phyloP scores from a whole-genome alignment of 2,113 vertebrate species.

The Lanius collurio region DNA sequence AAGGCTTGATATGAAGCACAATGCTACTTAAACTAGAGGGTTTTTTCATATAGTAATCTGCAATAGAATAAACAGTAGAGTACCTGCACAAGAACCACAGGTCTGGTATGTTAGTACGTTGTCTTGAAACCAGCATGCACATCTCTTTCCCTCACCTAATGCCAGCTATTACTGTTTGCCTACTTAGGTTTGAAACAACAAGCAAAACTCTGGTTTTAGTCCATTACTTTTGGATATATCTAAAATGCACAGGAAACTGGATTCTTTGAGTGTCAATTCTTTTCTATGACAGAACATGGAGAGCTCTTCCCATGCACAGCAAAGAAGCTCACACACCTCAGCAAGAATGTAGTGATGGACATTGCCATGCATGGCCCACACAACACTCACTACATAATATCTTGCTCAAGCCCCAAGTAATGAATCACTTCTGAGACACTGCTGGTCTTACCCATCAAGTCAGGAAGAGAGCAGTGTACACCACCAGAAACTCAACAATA shows the following conservation, averaged over 20 bases:
- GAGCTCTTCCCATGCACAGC: rapidly evolving
- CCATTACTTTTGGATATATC: not conserved
- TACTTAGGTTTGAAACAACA: not conserved
- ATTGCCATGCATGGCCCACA: not conserved
- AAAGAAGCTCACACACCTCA: not conserved
- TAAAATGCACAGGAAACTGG: not conserved
- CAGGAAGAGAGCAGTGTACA: not conserved
- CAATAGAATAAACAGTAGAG: not conserved
- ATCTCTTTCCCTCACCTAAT: not conserved
- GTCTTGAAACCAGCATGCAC: not conserved
- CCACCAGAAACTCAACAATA: not conserved
- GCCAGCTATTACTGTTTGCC: not conserved
- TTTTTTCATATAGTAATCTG: not conserved
- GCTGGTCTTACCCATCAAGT: not conserved
- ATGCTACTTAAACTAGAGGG: not conserved
- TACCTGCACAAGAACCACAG: not conserved
- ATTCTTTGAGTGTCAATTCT: not conserved
- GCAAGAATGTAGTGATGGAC: not conserved
- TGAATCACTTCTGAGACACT: not conserved
- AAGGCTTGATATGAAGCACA: not conserved
- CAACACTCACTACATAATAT: not conserved
- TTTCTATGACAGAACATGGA: not conserved
- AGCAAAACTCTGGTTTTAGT: not conserved
- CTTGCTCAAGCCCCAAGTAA: not conserved
- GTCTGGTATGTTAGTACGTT: not conserved